Conservation (phyloP, 2,797 vertebrate species). For the Oophaga sylvatica region DNA sequence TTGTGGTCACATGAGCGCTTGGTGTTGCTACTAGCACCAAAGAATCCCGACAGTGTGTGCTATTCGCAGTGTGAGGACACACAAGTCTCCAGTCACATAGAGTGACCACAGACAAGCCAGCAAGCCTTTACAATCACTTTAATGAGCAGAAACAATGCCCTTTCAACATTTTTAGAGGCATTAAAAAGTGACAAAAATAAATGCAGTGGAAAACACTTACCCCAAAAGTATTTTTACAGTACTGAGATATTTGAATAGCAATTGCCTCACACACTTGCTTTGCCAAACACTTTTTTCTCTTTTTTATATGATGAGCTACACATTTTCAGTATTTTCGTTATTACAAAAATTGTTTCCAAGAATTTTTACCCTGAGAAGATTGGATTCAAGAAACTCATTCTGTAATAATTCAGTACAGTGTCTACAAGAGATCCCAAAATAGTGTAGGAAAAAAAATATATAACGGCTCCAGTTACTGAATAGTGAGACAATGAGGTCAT, state of each 20-base stretch:
- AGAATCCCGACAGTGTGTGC: too few species aligned
- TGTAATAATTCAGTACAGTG: conserved; percentile 41
- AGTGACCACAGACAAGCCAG: too few species aligned
- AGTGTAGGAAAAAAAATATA: neutral
- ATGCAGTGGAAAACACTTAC: too few species aligned
- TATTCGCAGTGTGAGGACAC: too few species aligned
- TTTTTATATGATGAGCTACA: conserved; percentile 3
- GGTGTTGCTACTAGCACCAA: too few species aligned
- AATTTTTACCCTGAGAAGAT: conserved; percentile 32
- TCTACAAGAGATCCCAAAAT: conserved; percentile 28
- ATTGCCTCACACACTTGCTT: neutral
- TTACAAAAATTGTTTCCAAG: conserved; percentile 16
- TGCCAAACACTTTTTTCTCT: conserved; percentile 20
- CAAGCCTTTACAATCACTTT: too few species aligned
- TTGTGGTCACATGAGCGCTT: too few species aligned
- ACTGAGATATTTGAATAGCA: neutral
- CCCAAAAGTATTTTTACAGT: neutral
- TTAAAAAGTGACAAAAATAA: too few species aligned
- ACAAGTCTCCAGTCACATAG: too few species aligned
- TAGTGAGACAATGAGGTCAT: conserved; percentile 62
- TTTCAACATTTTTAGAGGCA: too few species aligned
- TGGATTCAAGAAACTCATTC: conserved; percentile 29
- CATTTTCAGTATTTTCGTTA: conserved; percentile 5
- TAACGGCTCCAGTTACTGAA: conserved; percentile 52
- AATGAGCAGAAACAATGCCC: too few species aligned